These are phyloP conservation scores for Pelmatolapia mariae DNA, from an alignment of 2,113 vertebrate species.

Conservation along the genomic window DNA sequence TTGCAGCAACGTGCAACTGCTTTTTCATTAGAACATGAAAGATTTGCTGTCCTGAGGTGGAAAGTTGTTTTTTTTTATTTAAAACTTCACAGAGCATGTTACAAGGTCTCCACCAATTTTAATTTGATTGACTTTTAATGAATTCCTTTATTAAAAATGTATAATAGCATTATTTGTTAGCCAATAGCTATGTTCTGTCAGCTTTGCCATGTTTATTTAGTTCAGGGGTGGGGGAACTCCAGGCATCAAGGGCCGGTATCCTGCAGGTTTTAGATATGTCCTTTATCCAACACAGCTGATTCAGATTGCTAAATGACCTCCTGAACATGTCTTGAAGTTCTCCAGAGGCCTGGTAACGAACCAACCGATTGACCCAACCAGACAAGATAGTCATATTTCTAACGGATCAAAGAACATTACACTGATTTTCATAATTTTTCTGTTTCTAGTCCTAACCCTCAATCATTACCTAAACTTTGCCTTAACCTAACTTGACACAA, in stretches of 20 bases:
- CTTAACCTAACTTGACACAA: neutral
- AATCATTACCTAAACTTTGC: neutral
- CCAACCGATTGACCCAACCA: neutral
- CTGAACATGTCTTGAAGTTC: too few relatives aligned
- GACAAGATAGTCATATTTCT: neutral
- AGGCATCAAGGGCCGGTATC: too few relatives aligned
- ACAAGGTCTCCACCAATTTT: too few relatives aligned
- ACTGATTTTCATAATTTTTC: neutral
- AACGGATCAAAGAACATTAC: neutral
- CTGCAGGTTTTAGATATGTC: too few relatives aligned
- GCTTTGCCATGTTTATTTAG: neutral
- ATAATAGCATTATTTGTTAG: neutral
- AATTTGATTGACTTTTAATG: too few relatives aligned
- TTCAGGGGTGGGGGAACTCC: too few relatives aligned
- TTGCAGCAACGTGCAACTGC: neutral
- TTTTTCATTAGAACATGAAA: neutral
- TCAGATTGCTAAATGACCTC: too few relatives aligned
- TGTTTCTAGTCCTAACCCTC: neutral
- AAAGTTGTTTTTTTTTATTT: neutral
- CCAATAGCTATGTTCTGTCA: neutral
- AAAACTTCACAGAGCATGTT: neutral
- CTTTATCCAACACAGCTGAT: too few relatives aligned
- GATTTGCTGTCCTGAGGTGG: neutral
- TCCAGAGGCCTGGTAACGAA: neutral
- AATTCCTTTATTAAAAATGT: neutral